Evolutionary conservation across 1,140 invertebrate genomes (phyloP).

Genomic region (Mylabris phalerata): DNA sequence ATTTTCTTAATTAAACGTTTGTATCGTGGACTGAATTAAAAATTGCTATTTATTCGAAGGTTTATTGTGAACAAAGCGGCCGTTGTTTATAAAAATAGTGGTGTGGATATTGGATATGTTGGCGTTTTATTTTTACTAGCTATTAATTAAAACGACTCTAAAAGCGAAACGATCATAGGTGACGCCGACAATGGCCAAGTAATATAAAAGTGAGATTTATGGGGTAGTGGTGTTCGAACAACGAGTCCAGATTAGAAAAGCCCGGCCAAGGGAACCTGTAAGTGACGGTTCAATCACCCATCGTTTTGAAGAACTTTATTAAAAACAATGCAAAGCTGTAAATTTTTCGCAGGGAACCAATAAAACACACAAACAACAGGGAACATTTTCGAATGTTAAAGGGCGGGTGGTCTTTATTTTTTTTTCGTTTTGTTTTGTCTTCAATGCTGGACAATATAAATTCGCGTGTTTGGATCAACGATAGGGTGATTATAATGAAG

Average conservation of each 20-base stretch:
- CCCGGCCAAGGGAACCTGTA: conserved; percentile 3
- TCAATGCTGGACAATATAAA: no score
- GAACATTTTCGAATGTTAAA: no score
- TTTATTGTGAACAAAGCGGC: neutral
- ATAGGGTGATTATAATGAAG: no score
- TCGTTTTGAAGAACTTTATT: conserved; percentile 13
- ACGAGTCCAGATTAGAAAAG: conserved; percentile 12
- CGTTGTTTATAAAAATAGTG: conserved; percentile 9
- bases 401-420: no score
- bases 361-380: no score
- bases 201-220: conserved; percentile 33
- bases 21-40: no score
- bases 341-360: neutral
- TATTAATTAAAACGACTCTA: conserved; percentile 26
- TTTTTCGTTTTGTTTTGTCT: no score
- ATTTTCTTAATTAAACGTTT: no score
- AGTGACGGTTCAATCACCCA: conserved; percentile 14
- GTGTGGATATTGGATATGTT: conserved; percentile 17
- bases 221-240: conserved; percentile 16
- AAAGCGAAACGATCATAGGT: conserved; percentile 26
- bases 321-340: conserved; percentile 8
- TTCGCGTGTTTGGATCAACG: no score
- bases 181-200: conserved; percentile 24
- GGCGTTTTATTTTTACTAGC: conserved; percentile 26
- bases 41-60: no score